phyloP scores from a whole-genome alignment of 2,113 vertebrate species.

The Chlamydotis undulata region DNA sequence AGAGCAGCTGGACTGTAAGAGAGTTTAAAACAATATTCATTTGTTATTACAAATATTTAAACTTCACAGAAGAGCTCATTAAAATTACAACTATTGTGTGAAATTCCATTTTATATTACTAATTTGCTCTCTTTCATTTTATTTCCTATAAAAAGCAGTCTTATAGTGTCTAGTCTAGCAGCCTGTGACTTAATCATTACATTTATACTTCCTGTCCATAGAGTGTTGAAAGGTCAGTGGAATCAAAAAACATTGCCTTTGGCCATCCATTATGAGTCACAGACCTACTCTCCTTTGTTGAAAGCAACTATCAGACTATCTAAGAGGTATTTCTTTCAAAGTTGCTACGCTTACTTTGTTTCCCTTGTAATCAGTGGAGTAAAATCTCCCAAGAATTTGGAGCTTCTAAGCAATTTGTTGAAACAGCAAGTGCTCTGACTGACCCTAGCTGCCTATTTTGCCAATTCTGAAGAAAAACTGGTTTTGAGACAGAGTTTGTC shows the following conservation, averaged over 20 bases:
- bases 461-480: constrained; percentile 20
- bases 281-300: constrained; percentile 47
- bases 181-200: constrained; percentile 43
- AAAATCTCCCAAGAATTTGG: constrained; percentile 55
- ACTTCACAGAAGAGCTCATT: constrained; percentile 3
- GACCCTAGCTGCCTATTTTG: constrained; percentile 2
- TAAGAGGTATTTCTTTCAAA: constrained; percentile 58
- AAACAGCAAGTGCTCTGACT: constrained; percentile 34
- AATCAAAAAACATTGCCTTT: constrained; percentile 67
- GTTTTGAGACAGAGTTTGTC: background rate
- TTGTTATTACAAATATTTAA: constrained; percentile 36
- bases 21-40: background rate
- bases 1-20: background rate
- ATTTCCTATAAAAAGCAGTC: constrained; percentile 12
- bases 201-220: constrained; percentile 52
- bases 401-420: constrained; percentile 54
- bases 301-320: constrained; percentile 46
- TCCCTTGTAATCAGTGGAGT: constrained; percentile 22
- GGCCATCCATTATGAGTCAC: constrained; percentile 62
- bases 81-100: background rate
- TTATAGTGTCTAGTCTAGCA: constrained; percentile 11
- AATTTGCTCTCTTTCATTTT: constrained; percentile 17
- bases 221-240: constrained; percentile 57
- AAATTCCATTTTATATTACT: background rate
- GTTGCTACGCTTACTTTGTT: constrained; percentile 46